Percentiles rank a stretch among this genome's conserved stretches.
Conservation (phyloP, 1,140 invertebrate genomes). For the Bacillus rossius region DNA sequence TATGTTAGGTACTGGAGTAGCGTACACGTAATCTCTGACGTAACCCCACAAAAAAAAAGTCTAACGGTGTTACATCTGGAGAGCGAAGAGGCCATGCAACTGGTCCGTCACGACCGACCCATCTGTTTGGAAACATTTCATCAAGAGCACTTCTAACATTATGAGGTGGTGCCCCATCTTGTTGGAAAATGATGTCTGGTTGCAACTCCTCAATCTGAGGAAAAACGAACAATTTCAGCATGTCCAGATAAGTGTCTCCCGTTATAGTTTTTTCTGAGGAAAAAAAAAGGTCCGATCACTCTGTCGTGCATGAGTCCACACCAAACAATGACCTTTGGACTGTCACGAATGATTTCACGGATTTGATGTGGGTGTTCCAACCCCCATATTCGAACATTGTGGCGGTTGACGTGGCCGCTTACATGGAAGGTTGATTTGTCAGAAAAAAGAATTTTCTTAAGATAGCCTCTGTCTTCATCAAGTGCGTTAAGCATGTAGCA, state of each 20-base stretch:
- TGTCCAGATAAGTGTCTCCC: too few relatives aligned
- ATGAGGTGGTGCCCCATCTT: conserved; percentile 39
- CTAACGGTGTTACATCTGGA: conserved; percentile 37
- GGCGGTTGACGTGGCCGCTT: neutral
- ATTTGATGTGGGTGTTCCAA: conserved; percentile 1
- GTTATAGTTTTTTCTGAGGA: too few relatives aligned
- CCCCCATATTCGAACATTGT: neutral
- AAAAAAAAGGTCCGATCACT: conserved; percentile 5
- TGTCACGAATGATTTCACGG: neutral
- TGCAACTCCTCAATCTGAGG: neutral
- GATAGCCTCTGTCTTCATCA: too few relatives aligned
- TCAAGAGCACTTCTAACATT: conserved; percentile 32
- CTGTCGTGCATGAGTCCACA: neutral
- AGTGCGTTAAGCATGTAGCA: too few relatives aligned
- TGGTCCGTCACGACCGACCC: conserved; percentile 38
- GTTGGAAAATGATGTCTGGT: conserved; percentile 30
- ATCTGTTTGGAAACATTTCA: conserved; percentile 33
- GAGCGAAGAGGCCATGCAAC: conserved; percentile 40
- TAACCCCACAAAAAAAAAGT: conserved; percentile 41
- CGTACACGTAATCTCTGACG: conserved; percentile 33
- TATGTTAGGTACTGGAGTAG: neutral
- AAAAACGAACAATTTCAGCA: neutral
- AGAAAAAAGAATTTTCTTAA: neutral
- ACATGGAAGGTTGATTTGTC: neutral
- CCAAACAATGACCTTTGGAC: neutral